Evolutionary conservation across 2,888 invertebrate species (phyloP), one percentile per base, ranked within the genome.

Genomic region (Beris chalybata): DNA sequence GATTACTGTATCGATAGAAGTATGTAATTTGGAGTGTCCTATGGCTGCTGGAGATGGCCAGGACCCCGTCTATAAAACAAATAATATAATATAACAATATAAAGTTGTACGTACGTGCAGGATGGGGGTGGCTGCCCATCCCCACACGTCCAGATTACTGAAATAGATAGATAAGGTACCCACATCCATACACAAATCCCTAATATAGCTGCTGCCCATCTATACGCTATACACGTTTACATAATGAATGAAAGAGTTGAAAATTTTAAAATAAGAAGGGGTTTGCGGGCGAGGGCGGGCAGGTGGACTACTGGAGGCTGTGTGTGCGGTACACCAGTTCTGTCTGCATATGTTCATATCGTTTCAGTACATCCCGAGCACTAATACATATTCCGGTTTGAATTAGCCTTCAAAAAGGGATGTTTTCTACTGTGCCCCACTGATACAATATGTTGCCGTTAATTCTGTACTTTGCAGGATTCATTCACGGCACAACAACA

Each of bases 231-330:
- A 65, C 52, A 64, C 53, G 31, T 66, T 68, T 68, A 68, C 68
- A 68, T 66, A 69, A 66, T 69, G 69, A 66, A 69, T 59, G 69
- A 69, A 69, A 69, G 69, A 69, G 69, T 69, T 69, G 69, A 64
- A 69, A 58, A 61, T 66, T 66, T 69, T 65, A 69, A 66, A 69
- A 66, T 59, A 65, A 55, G 55, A 47, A 64, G 55, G 55, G 64
- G 44, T 11, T 55, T 15, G 55, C 53, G 54, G 64, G 55, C 48
- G 64, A 38, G 50, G 61, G 32, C 50, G 61, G 52, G 61, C 38
- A 52, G 32, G 38, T 52, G 29, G 13, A 22, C 22, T 22, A 22
- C 22, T 22, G 22, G 22, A 22, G 22, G 22, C 30, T 61, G 61
- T 50, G 50, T 50, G 61, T 64, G 64, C 54, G 64, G 64, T 64